Base-by-base conservation (phyloP, 2,113 vertebrate genomes). In the Rhipidura dahli region DNA sequence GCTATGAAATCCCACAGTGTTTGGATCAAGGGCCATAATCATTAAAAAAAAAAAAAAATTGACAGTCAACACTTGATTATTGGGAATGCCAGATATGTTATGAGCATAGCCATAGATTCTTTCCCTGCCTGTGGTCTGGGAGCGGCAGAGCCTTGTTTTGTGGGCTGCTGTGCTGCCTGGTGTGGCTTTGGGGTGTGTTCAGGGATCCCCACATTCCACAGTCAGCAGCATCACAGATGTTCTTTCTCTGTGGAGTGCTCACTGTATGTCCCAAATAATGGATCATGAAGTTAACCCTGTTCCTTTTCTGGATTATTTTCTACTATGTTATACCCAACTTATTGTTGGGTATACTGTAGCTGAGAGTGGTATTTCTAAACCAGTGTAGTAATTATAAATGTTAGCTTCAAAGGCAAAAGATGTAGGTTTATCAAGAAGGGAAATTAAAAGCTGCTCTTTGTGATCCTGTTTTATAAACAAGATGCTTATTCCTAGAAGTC, bases 111-210 rank as follows among this genome's bases (percentile, higher is more conserved):
- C 51, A 31, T 3, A 21, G 56, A 66, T 89, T 87, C 42, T 66
- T 87, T 83, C 28, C 60, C 56, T 89, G 89, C 64, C 66, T 91
- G 69, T 87, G 87, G 73, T 75, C 44, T 94, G 65, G 73, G 82
- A 91, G 83, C 4, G 9, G 77, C 51, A 49, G 69, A 84, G 47
- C 40, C 4, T 0, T 8, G 6, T 79, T 91, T 84, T 78, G 65
- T 2, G 47, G 73, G 15, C 56, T 63, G 15, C 56, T 84, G 35
- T 69, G 57, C 45, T 94, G 71, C 57, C 60, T 77, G 76, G 54
- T 13, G 51, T 56, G 81, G 51, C 65, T 85, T 84, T 87, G 81
- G 75, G 42, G n/a, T 37, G 33, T 44, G 49, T 76, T 83, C 66
- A 65, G 89, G 84, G 81, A 56, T 87, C 56, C 49, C 69, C 4